Conservation (phyloP, 2,113 vertebrate genomes). For the Misgurnus anguillicaudatus region DNA sequence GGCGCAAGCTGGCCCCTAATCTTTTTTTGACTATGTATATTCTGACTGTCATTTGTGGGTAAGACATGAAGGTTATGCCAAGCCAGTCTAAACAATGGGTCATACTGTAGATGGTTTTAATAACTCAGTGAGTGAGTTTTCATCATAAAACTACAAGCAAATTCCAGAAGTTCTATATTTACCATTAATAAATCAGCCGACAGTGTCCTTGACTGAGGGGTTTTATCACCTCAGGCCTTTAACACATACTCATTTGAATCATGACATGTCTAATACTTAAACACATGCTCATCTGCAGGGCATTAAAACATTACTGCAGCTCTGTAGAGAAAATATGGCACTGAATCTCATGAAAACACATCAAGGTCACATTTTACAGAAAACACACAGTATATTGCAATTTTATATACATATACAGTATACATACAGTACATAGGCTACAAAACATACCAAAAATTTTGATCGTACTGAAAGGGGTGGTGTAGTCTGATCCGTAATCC, state of each 20-base stretch:
- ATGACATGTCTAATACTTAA: not conserved
- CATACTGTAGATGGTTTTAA: not conserved
- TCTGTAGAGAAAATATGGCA: not conserved
- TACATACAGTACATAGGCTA: too few species aligned
- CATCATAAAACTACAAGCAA: not conserved
- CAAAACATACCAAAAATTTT: too few species aligned
- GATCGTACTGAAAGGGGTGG: too few species aligned
- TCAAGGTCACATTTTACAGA: too few species aligned
- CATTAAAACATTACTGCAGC: not conserved
- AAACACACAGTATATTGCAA: too few species aligned
- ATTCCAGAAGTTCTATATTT: not conserved
- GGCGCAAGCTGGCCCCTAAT: too few species aligned
- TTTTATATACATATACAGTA: too few species aligned
- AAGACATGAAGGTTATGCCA: not conserved
- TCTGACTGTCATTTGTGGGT: not conserved
- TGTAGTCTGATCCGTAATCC: too few species aligned
- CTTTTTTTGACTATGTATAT: not conserved
- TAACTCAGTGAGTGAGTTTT: not conserved
- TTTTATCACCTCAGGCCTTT: not conserved
- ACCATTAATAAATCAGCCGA: slow-evolving; percentile 6
- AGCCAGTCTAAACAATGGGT: not conserved
- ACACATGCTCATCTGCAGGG: not conserved
- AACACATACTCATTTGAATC: not conserved
- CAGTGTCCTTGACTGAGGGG: slow-evolving; percentile 6
- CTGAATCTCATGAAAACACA: too few species aligned